Evolutionary conservation across 2,888 invertebrate genomes (phyloP).

Genomic region (Eurois occulta): DNA sequence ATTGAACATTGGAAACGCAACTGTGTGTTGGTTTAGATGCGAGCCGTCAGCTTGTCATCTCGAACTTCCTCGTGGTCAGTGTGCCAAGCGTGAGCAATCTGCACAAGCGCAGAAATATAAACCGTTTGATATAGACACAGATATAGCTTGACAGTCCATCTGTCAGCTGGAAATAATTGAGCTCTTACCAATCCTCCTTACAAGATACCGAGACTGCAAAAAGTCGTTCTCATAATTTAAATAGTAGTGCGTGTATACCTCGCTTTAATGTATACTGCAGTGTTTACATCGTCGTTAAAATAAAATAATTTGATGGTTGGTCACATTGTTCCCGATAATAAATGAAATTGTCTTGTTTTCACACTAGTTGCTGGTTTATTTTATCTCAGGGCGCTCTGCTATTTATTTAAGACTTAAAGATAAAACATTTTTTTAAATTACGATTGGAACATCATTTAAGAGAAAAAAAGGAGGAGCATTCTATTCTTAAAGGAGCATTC

Average conservation of each 20-base stretch:
- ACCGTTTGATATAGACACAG: slow-evolving; percentile 68
- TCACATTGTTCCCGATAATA: slow-evolving; percentile 22
- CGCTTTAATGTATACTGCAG: slow-evolving; percentile 14
- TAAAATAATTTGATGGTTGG: slow-evolving; percentile 24
- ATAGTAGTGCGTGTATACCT: neutral
- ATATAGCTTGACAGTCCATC: slow-evolving; percentile 44
- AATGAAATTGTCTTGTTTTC: slow-evolving; percentile 34
- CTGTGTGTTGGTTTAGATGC: slow-evolving; percentile 69
- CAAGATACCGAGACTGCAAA: slow-evolving; percentile 25
- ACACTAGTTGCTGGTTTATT: slow-evolving; percentile 9
- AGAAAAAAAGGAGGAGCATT: too few relatives aligned
- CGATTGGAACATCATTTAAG: neutral
- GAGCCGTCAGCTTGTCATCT: slow-evolving; percentile 78
- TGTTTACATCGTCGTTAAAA: slow-evolving; percentile 12
- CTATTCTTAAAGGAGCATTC: too few relatives aligned
- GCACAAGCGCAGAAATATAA: slow-evolving; percentile 71
- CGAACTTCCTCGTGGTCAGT: slow-evolving; percentile 79
- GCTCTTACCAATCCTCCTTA: slow-evolving; percentile 28
- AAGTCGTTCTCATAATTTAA: slow-evolving; percentile 21
- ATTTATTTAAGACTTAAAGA: neutral
- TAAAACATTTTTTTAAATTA: neutral
- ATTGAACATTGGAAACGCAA: slow-evolving; percentile 59
- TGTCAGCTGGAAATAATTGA: slow-evolving; percentile 54
- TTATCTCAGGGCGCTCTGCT: neutral
- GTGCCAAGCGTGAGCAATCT: slow-evolving; percentile 80